Base-by-base conservation (phyloP, 2,888 invertebrate genomes). In the Platerodrilus igneus region DNA sequence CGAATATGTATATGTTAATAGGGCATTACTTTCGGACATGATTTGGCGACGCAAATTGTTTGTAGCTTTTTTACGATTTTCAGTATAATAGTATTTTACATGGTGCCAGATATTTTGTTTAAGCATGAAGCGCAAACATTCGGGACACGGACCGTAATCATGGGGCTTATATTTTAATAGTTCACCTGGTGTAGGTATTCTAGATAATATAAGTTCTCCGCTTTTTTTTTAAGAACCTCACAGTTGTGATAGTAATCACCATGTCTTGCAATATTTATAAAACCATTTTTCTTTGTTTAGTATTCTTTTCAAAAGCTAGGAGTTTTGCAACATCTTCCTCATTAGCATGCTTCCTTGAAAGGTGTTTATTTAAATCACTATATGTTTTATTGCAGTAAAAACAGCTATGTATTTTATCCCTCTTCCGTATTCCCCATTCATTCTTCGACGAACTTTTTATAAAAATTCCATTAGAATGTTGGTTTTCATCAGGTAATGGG, bases 31-130 rank as follows among this genome's bases (percentile, higher is more conserved):
- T 4, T 22, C 22, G n/a, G 22, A 22, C 9, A 22, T 22, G 10
- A 22, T 4, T 22, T 8, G 4, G n/a, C 22, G 8, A 8, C 22
- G 22, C 3, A 22, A n/a, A 22, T 22, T 22, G 10, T 22, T 10
- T 22, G 8, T 22, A n/a, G 9, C 8, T 8, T n/a, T n/a, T n/a
- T 22, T 22, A 10, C 22, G 6, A 9, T 27, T 27, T 27, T 27
- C 15, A 4, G 27, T 4, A 14, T 14, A 27, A 11, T 14, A 7
- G 15, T 21, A 18, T 28, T 31, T 37, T 10, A 41, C 15, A 19
- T 37, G 41, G 13, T 37, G 41, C 37, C 41, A 41, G 11, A 41
- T 17, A 25, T 37, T 36, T 17, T 21, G 22, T 34, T 40, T 40
- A 11, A 40, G 21, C 23, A 40, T 35, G 21, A 40, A n/a, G n/a